Base-by-base conservation (phyloP, 1,140 invertebrate genomes). In the Hestina assimilis region DNA sequence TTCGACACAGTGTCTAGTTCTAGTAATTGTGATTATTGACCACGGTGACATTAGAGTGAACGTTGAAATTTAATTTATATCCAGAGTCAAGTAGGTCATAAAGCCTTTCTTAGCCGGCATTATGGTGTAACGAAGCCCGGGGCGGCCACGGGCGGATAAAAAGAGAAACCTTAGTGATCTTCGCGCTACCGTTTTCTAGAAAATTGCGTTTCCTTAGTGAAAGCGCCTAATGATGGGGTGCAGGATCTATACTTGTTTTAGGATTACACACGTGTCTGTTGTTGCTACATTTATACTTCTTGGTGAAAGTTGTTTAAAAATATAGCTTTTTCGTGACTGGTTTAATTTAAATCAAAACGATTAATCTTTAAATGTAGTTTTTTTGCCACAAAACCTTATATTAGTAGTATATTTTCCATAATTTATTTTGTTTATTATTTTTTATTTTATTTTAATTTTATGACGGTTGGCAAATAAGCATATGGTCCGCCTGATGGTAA, bases 111-210 rank as follows among this genome's bases (percentile, higher is more conserved):
- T 38, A 35, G 66, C 50, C 43, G 60, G 38, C 63, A 71, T 81
- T 81, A 75, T 83, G 76, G 66, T 72, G 78, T 80, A 81, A 85
- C 67, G 63, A 57, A 61, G 69, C 79, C 75, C 28, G 40, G 48
- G 79, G 81, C 77, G 35, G 26, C 67, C 78, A 76, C 74, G 72
- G 73, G 66, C 71, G 68, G 75, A 72, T 80, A 80, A 80, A 79
- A 83, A 82, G 75, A 82, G 79, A 85, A 84, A 83, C 64, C 59
- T 61, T 72, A 61, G 69, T 77, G 69, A 63, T 76, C 72, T 71
- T 85, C 79, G 77, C 82, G 80, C 84, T 83, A 87, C 80, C 74
- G 82, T 87, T 84, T 84, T 82, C 79, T 83, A 87, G 77, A 83
- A 85, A 85, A 85, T 87, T 83, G 69, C 83, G 62, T 83, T 85